Conservation (phyloP, 2,113 vertebrate species). For the Callocephalon fimbriatum region DNA sequence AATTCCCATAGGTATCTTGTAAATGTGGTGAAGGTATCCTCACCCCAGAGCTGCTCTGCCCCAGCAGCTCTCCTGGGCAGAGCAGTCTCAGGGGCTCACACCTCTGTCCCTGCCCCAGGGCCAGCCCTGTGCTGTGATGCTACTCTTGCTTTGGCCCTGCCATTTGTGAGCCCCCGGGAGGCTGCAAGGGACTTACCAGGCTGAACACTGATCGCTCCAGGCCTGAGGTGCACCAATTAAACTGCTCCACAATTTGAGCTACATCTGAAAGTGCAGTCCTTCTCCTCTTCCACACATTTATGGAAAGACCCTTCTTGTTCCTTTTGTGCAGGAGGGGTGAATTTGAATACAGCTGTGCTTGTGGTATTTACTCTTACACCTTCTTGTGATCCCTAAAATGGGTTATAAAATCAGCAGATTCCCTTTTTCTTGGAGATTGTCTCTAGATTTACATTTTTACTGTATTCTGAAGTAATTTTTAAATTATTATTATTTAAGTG, state of each 20-base stretch:
- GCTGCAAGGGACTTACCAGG: background rate
- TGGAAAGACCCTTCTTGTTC: background rate
- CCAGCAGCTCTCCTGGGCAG: background rate
- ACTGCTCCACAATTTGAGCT: background rate
- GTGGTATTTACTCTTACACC: background rate
- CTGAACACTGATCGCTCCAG: accelerated
- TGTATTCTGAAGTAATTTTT: background rate
- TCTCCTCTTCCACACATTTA: background rate
- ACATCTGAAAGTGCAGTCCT: background rate
- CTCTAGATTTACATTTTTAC: background rate
- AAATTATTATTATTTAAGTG: background rate
- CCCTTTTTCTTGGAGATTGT: background rate
- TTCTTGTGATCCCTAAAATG: background rate
- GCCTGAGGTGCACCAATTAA: background rate
- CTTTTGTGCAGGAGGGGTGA: background rate
- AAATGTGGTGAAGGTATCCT: background rate
- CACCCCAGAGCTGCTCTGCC: background rate
- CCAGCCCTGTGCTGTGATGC: accelerated
- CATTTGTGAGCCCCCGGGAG: accelerated
- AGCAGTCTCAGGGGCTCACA: background rate
- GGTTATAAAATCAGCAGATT: background rate
- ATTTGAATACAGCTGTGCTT: background rate
- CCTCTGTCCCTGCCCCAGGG: background rate
- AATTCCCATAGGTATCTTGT: background rate
- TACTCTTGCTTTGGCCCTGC: background rate